A percentile compares a stretch with the other conserved stretches of the same genome.
These are phyloP conservation scores for Drosophila aldrichi DNA, from an alignment of 2,888 invertebrate genomes.

Conservation along the genomic window DNA sequence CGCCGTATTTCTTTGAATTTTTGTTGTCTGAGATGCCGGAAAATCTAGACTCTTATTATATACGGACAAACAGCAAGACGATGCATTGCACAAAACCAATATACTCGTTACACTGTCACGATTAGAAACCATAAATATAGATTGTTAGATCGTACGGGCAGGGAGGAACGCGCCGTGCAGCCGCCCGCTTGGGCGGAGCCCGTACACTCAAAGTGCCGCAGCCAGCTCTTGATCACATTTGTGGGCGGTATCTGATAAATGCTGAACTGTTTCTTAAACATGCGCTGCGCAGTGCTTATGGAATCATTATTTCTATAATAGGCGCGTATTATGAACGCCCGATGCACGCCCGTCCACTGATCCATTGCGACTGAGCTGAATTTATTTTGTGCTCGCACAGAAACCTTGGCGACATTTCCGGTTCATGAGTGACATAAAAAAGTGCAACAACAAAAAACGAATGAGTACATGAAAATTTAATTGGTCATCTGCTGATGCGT, in stretches of 20 bases:
- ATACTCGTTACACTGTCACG: too few species aligned
- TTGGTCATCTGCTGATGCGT: conserved; percentile 48
- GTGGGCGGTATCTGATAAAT: conserved; percentile 77
- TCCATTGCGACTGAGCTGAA: conserved; percentile 70
- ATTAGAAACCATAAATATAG: background rate
- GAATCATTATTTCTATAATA: conserved; percentile 82
- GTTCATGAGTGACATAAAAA: conserved; percentile 66
- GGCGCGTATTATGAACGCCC: conserved; percentile 77
- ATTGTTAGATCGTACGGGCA: conserved; percentile 50
- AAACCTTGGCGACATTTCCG: conserved; percentile 54
- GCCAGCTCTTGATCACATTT: conserved; percentile 80
- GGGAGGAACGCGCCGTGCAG: conserved; percentile 58
- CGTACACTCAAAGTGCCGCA: conserved; percentile 79
- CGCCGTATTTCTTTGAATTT: too few species aligned
- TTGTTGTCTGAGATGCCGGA: too few species aligned
- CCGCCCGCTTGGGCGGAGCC: conserved; percentile 73
- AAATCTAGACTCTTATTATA: too few species aligned
- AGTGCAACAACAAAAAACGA: conserved; percentile 25
- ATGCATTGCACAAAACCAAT: too few species aligned
- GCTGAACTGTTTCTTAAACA: conserved; percentile 80
- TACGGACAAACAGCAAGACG: too few species aligned
- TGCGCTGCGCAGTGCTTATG: conserved; percentile 74
- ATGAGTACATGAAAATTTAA: conserved; percentile 32
- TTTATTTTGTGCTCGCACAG: background rate
- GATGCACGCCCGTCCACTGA: conserved; percentile 83